Evolutionary conservation across 2,113 vertebrate species (phyloP), one percentile per base, ranked within the genome.

Genomic region (Zosterops hypoxanthus): DNA sequence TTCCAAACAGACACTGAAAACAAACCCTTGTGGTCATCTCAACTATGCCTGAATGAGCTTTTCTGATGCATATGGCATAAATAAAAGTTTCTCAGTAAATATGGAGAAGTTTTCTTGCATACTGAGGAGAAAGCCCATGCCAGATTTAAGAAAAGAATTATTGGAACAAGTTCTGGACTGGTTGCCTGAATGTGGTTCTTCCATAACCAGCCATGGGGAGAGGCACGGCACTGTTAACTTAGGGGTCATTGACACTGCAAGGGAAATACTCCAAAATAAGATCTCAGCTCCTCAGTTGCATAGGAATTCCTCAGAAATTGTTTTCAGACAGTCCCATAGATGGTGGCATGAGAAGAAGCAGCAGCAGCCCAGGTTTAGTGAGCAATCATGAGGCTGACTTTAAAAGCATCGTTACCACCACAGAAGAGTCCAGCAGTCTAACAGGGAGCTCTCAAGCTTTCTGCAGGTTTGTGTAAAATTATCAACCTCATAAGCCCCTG

Each of bases 21-120:
- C 73, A 95, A 94, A 87, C 89, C 91, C 60, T 91, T 75, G 84
- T 36, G 90, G 93, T 94, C 89, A 92, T 83, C 85, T 59, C 52
- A 90, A 72, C 82, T 88, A 52, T 41, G 90, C 59, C 75, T 95
- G 91, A 88, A 44, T 69, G 63, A 93, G n/a, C 44, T 82, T 80
- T 81, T 73, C 90, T 90, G 76, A 81, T 82, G 70, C 41, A 70
- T 31, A 84, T 77, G 64, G 56, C 47, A 88, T 73, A 86, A 94
- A 93, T 77, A 90, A 55, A 94, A 81, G 60, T 66, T 92, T 63
- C 80, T 83, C 44, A 81, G 93, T 81, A 72, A 95, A 88, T 49
- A 95, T 0, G 13, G 55, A 79, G 73, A 94, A 34, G 44, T 81
- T 84, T 94, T 73, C 53, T 90, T 82, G 80, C 6, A 2, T 82